Conservation (phyloP, 2,113 vertebrate genomes). For the Fukomys damarensis region DNA sequence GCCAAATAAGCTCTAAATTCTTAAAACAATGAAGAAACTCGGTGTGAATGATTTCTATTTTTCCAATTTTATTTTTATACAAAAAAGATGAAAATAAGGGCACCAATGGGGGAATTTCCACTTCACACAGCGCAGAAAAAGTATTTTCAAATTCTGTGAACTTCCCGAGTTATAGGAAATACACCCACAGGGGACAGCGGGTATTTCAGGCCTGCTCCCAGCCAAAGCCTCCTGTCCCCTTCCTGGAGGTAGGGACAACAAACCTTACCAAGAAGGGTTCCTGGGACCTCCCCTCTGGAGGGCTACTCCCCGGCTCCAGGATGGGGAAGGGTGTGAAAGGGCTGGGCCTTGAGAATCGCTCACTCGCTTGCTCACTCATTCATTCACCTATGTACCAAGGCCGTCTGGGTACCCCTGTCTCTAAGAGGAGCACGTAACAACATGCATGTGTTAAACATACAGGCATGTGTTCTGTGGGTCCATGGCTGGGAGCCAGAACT, state of each 20-base stretch:
- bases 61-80: conserved; percentile 8
- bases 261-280: neutral
- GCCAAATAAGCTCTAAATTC: conserved; percentile 22
- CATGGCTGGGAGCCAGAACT: neutral
- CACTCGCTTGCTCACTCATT: neutral
- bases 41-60: neutral
- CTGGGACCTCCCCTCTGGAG: neutral
- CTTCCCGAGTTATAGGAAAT: neutral
- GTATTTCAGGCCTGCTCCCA: too few relatives aligned
- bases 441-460: neutral
- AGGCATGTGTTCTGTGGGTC: neutral
- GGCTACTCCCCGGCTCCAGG: neutral
- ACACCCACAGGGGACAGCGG: neutral
- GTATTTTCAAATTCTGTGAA: neutral
- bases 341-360: neutral
- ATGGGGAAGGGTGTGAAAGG: too few relatives aligned
- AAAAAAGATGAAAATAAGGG: neutral
- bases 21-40: neutral
- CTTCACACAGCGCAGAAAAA: neutral
- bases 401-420: neutral
- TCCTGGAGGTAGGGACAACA: neutral
- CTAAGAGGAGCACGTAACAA: rapidly evolving
- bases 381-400: neutral
- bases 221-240: neutral
- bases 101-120: neutral